Evolutionary conservation across 2,888 invertebrate genomes (phyloP).

Genomic region (Eupelmus urozonus): DNA sequence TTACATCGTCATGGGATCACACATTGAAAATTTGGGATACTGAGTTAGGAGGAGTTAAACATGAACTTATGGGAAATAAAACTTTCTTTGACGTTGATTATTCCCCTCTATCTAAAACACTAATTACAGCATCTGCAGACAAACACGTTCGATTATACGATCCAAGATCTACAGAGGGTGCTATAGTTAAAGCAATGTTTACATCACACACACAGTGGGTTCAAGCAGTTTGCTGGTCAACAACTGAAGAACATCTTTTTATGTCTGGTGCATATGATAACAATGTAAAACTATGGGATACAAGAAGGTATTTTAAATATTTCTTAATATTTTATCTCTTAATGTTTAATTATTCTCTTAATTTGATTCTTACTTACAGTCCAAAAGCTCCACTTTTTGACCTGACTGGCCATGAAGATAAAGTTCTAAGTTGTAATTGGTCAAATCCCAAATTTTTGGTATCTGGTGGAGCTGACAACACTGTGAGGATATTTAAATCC

Average conservation of each 20-base stretch:
- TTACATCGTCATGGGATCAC: conserved; percentile 97
- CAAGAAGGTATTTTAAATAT: conserved; percentile 83
- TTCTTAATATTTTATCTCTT: conserved; percentile 31
- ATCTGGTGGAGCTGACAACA: conserved; percentile 96
- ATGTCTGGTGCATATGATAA: conserved; percentile 95
- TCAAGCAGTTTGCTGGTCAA: conserved; percentile 93
- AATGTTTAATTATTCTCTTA: conserved; percentile 1
- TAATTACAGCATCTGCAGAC: conserved; percentile 94
- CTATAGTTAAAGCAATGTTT: conserved; percentile 91
- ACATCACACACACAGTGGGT: conserved; percentile 96
- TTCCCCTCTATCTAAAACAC: conserved; percentile 85
- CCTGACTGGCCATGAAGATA: conserved; percentile 94
- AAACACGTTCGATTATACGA: conserved; percentile 94
- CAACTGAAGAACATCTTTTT: conserved; percentile 88
- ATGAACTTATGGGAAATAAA: conserved; percentile 91
- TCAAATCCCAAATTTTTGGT: conserved; percentile 90
- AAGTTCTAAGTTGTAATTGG: conserved; percentile 96
- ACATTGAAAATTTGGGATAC: conserved; percentile 96
- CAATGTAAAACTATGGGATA: conserved; percentile 96
- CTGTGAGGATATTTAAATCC: conserved; percentile 91
- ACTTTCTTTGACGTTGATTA: conserved; percentile 92
- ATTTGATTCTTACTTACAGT: conserved; percentile 80
- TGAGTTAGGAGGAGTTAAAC: conserved; percentile 89
- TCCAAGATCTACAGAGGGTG: conserved; percentile 92
- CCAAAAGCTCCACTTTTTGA: conserved; percentile 95